Evolutionary conservation across 1,140 invertebrate genomes (phyloP).

Genomic region (Choristoneura fumiferana): DNA sequence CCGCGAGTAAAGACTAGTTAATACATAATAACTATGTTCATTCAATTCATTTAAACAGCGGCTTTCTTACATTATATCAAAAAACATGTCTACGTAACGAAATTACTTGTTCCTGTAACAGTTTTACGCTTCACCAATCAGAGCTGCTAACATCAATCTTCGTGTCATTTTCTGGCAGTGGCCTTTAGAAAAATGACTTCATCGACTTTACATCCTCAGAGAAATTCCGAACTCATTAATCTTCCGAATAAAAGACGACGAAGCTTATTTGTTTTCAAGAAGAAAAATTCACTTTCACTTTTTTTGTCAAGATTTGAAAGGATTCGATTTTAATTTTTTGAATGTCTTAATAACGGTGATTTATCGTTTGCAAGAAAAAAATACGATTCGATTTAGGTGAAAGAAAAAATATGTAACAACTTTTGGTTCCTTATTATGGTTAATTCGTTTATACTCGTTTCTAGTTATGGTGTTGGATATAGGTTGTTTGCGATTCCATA

Average conservation of each 20-base stretch:
- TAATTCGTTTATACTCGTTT: no score
- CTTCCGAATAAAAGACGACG: slow-evolving; percentile 33
- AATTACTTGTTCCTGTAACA: slow-evolving; percentile 10
- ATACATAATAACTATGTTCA: no score
- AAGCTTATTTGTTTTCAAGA: slow-evolving; percentile 13
- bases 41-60: no score
- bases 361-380: not conserved
- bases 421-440: no score
- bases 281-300: slow-evolving; percentile 5
- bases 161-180: slow-evolving; percentile 57
- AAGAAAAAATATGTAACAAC: no score
- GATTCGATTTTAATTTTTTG: not conserved
- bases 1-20: no score
- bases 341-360: not conserved
- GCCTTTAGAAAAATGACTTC: slow-evolving; percentile 59
- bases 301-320: not conserved
- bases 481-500: no score
- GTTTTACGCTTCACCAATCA: slow-evolving; percentile 16
- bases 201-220: slow-evolving; percentile 57
- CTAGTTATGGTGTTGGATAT: no score
- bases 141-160: slow-evolving; percentile 49
- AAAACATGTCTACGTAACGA: slow-evolving; percentile 1
- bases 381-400: not conserved
- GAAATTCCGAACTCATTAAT: slow-evolving; percentile 63
- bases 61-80: no score